Evolutionary conservation across 2,888 invertebrate genomes (phyloP).

Genomic region (Antheraea yamamai): DNA sequence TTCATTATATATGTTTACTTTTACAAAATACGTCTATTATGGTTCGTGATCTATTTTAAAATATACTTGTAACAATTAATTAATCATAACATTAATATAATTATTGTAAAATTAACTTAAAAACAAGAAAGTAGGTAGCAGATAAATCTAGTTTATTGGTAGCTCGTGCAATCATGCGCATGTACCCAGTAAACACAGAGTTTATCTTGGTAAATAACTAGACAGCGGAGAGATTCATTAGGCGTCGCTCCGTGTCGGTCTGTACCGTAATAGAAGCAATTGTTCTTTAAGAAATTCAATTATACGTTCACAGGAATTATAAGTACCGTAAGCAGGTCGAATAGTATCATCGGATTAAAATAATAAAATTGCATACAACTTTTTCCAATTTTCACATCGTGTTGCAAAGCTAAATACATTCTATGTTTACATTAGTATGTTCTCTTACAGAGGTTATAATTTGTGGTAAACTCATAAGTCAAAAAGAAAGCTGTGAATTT

Average conservation of each 20-base stretch:
- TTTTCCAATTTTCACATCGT: no score
- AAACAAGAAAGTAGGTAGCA: conserved; percentile 41
- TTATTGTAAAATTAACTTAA: conserved; percentile 25
- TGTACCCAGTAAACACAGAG: conserved; percentile 77
- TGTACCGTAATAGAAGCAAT: conserved; percentile 78
- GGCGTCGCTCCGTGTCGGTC: conserved; percentile 76
- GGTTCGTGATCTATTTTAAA: neutral
- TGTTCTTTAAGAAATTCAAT: conserved; percentile 80
- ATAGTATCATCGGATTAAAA: conserved; percentile 29
- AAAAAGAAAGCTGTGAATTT: neutral
- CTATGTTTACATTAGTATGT: neutral
- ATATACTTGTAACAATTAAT: conserved; percentile 9
- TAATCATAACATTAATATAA: conserved; percentile 22
- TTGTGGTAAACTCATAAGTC: neutral
- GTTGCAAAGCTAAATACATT: neutral
- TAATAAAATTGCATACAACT: no score
- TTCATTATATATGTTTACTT: no score
- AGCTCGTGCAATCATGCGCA: conserved; percentile 79
- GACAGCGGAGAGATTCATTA: conserved; percentile 80
- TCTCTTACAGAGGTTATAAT: neutral
- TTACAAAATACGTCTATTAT: neutral
- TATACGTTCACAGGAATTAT: conserved; percentile 64
- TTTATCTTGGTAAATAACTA: conserved; percentile 80
- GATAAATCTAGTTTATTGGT: conserved; percentile 77
- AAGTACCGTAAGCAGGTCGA: conserved; percentile 64